phyloP scores from a whole-genome alignment of 2,888 invertebrate genomes.

The Gisinianus flammeolus region DNA sequence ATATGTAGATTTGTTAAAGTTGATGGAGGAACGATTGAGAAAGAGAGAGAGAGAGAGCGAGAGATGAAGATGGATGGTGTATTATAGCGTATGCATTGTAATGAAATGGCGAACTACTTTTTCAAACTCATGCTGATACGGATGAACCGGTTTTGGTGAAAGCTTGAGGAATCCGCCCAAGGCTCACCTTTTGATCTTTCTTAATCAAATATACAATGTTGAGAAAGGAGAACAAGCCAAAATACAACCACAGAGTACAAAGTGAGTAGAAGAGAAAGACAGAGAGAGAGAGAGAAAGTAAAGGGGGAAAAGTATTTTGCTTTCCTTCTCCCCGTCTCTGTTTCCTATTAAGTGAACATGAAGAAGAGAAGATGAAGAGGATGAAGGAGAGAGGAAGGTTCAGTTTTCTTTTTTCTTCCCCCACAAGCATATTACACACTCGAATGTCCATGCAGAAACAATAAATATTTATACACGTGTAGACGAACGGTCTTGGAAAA shows the following conservation, averaged over 20 bases:
- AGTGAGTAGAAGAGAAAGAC: background rate
- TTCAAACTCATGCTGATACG: background rate
- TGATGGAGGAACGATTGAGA: background rate
- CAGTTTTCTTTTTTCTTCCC: no score
- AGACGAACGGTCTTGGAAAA: no score
- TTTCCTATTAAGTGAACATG: no score
- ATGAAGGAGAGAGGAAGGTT: no score
- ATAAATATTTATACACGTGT: no score
- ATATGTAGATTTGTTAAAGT: no score
- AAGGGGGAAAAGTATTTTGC: background rate
- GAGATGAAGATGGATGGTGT: no score
- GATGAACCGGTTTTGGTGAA: background rate
- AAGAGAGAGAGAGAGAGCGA: background rate
- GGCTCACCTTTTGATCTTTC: constrained; percentile 18
- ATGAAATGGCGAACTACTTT: background rate
- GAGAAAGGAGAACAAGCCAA: background rate
- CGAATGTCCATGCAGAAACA: background rate
- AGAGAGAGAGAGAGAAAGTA: background rate
- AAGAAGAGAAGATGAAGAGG: no score
- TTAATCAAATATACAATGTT: constrained; percentile 20
- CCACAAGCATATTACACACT: no score
- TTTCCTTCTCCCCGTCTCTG: no score
- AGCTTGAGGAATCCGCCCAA: background rate
- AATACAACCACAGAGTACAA: background rate
- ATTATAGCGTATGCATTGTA: no score